A percentile compares a stretch with the other conserved stretches of the same genome.
These are phyloP conservation scores for Forbesichthys papilliferus DNA, from an alignment of 2,113 vertebrate genomes.

Conservation along the genomic window DNA sequence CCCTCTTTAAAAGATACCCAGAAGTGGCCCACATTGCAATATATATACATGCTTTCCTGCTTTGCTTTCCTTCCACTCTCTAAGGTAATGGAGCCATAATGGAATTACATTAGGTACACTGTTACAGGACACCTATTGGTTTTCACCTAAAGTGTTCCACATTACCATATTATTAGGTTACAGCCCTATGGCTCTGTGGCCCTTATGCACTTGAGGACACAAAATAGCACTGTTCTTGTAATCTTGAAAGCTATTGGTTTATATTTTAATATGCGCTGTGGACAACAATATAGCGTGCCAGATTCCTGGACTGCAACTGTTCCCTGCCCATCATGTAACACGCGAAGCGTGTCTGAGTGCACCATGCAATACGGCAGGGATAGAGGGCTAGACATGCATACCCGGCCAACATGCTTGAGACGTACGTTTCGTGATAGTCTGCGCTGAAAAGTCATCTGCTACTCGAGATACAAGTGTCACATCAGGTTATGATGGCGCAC, in stretches of 20 bases:
- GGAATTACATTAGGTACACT: constrained; percentile 70
- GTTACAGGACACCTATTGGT: constrained; percentile 72
- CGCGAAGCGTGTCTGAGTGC: constrained; percentile 8
- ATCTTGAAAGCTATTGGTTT: constrained; percentile 37
- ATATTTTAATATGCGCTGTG: constrained; percentile 19
- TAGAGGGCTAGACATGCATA: constrained; percentile 1
- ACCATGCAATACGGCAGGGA: not conserved
- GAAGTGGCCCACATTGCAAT: constrained; percentile 44
- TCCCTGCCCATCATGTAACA: constrained; percentile 11
- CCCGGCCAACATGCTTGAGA: not conserved
- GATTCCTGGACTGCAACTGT: not conserved
- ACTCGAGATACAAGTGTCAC: constrained; percentile 21
- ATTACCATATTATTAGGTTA: constrained; percentile 72
- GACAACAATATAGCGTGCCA: constrained; percentile 6
- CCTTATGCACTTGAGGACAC: constrained; percentile 57
- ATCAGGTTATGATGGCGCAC: constrained; percentile 41
- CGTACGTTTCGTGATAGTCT: not conserved
- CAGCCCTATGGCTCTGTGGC: constrained; percentile 47
- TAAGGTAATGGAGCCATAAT: constrained; percentile 70
- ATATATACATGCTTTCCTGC: constrained; percentile 69
- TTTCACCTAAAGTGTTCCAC: constrained; percentile 77
- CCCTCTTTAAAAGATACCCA: constrained; percentile 53
- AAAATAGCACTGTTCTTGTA: constrained; percentile 56
- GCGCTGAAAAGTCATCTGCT: not conserved
- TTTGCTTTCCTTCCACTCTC: constrained; percentile 52